A percentile compares a stretch with the other conserved stretches of the same genome.
phyloP scores from a whole-genome alignment of 1,140 invertebrate species.

The Eubasilissa regina region DNA sequence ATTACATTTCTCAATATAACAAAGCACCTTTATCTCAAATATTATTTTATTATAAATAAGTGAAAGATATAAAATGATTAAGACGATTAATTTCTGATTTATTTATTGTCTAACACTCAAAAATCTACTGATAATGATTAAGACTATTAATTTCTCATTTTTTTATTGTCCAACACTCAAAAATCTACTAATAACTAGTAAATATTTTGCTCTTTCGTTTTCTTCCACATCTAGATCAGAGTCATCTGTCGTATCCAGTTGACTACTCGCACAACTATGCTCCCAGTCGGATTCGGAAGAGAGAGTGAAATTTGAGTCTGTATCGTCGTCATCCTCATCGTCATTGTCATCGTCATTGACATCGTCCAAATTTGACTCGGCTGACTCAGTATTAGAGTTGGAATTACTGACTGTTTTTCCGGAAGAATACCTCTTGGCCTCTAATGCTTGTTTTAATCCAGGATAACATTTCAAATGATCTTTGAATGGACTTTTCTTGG shows the following conservation, averaged over 20 bases:
- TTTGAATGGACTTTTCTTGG: conserved; percentile 16
- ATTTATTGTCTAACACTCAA: not conserved
- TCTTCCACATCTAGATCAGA: conserved; percentile 27
- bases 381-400: not conserved
- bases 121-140: conserved; percentile 22
- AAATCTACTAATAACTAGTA: conserved; percentile 27
- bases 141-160: no score
- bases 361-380: not conserved
- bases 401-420: not conserved
- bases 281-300: conserved; percentile 3
- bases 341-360: not conserved
- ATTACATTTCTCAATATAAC: no score
- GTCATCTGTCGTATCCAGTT: not conserved
- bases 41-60: no score
- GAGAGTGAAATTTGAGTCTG: not conserved
- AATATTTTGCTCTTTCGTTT: conserved; percentile 14
- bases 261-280: conserved; percentile 27
- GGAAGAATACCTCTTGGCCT: not conserved
- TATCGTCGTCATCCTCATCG: not conserved
- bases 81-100: no score
- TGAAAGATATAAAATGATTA: no score
- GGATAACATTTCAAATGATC: conserved; percentile 29
- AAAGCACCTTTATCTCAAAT: no score
- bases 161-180: not conserved
- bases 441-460: not conserved